Percentiles rank a stretch among this genome's conserved stretches.
phyloP scores from a whole-genome alignment of 2,888 invertebrate genomes.

The Phyllotreta striolata region DNA sequence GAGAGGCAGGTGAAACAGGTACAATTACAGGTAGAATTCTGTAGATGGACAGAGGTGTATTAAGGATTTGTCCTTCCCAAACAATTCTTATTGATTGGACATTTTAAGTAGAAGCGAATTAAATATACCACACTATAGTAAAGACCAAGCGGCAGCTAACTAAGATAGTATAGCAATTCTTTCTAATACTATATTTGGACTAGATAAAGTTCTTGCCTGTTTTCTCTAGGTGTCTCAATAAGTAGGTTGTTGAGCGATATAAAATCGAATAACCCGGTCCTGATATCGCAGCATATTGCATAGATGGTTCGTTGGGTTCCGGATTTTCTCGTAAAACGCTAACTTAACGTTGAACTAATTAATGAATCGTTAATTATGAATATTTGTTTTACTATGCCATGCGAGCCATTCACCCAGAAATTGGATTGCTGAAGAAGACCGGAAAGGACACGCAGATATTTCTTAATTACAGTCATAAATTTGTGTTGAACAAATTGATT shows the following conservation, averaged over 20 bases:
- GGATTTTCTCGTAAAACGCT: conserved; percentile 28
- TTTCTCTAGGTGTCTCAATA: not conserved
- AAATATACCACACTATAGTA: no score
- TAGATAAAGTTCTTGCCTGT: no score
- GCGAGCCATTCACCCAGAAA: conserved; percentile 19
- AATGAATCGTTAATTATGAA: conserved; percentile 26
- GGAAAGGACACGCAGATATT: not conserved
- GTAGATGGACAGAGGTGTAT: not conserved
- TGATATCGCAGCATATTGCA: conserved; percentile 3
- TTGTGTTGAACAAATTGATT: no score
- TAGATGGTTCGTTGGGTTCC: conserved; percentile 22
- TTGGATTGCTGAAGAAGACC: not conserved
- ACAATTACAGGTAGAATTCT: conserved; percentile 13
- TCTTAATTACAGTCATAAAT: no score
- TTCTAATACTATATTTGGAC: no score
- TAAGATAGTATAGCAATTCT: no score
- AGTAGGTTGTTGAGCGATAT: not conserved
- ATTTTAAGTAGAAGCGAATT: no score
- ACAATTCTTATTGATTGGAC: no score
- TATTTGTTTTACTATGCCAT: conserved; percentile 9
- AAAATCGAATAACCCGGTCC: conserved; percentile 5
- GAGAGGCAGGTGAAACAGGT: conserved; percentile 25
- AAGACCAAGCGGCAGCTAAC: no score
- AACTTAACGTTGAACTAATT: conserved; percentile 19
- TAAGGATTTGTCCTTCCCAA: not conserved